phyloP scores from a whole-genome alignment of 2,113 vertebrate species.

The Lophotis ruficrista region DNA sequence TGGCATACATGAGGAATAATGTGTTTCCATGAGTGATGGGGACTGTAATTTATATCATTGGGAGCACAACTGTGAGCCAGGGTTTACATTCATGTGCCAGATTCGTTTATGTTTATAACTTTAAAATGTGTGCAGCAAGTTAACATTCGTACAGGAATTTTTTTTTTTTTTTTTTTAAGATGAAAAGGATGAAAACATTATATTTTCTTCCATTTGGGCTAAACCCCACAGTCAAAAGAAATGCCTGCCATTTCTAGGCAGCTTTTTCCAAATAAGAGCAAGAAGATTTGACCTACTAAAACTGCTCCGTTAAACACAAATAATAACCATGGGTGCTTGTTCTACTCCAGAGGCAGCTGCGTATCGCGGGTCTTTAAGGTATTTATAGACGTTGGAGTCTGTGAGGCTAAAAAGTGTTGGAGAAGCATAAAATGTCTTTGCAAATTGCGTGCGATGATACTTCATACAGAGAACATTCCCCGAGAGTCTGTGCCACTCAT shows the following conservation, averaged over 20 bases:
- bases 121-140: background rate
- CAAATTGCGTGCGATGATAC: background rate
- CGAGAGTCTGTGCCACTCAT: background rate
- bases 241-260: background rate
- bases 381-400: slow-evolving; percentile 51
- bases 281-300: slow-evolving; percentile 60
- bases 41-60: slow-evolving; percentile 33
- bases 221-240: background rate
- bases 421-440: slow-evolving; percentile 55
- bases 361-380: background rate
- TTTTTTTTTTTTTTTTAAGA: background rate
- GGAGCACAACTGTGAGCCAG: background rate
- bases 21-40: slow-evolving; percentile 12
- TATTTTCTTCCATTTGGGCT: background rate
- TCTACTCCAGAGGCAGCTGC: slow-evolving; percentile 21
- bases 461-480: slow-evolving; percentile 3
- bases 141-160: background rate
- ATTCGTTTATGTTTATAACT: slow-evolving; percentile 8
- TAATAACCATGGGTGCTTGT: slow-evolving; percentile 53
- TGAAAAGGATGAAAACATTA: background rate
- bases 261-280: slow-evolving; percentile 18
- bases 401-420: slow-evolving; percentile 49
- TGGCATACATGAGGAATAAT: background rate
- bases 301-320: slow-evolving; percentile 52
- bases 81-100: slow-evolving; percentile 46